Evolutionary conservation across 1,140 invertebrate genomes (phyloP).

Genomic region (Sinonovacula constricta): DNA sequence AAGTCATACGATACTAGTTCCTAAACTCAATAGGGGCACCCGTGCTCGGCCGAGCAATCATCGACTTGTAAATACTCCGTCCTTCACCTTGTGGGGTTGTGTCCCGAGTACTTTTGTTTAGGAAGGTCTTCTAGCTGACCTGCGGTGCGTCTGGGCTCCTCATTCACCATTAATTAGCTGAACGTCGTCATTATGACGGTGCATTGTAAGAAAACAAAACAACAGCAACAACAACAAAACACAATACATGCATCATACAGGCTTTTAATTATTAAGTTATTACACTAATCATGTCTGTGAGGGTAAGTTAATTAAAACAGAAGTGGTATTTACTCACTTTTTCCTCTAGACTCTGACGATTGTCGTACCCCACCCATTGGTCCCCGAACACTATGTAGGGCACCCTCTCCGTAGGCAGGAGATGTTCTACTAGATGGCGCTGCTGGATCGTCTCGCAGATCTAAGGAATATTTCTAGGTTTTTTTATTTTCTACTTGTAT

Average conservation of each 20-base stretch:
- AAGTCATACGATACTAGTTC: no score
- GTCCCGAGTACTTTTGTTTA: no score
- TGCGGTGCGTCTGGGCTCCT: no score
- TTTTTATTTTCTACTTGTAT: no score
- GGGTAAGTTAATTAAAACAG: not conserved
- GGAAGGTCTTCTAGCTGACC: no score
- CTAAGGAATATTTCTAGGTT: no score
- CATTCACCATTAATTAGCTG: no score
- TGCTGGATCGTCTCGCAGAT: not conserved
- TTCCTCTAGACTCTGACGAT: constrained; percentile 85
- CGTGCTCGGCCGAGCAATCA: no score
- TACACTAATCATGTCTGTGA: not conserved
- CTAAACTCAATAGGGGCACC: no score
- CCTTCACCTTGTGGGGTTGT: no score
- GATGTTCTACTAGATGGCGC: not conserved
- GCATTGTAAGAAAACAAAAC: not conserved
- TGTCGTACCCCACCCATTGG: constrained; percentile 95
- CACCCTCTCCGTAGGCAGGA: constrained; percentile 66
- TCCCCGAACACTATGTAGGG: constrained; percentile 89
- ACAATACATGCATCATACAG: not conserved
- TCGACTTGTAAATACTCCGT: no score
- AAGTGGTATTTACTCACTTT: constrained; percentile 83
- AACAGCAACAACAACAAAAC: not conserved
- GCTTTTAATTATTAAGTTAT: not conserved
- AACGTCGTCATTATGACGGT: no score